Evolutionary conservation across 2,888 invertebrate species (phyloP).

Genomic region (Brenthis ino): DNA sequence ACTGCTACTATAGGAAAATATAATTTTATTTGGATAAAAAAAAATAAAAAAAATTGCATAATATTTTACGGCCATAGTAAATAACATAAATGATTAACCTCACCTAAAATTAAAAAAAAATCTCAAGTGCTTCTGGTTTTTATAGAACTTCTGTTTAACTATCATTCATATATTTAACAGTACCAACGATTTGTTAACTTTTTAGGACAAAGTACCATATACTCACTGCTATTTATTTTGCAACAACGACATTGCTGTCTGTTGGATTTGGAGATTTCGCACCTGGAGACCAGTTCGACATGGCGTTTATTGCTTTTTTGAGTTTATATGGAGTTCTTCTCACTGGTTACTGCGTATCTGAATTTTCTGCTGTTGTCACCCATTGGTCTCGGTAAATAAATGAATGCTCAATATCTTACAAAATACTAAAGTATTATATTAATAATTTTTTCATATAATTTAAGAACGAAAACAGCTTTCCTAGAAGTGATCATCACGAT

Average conservation of each 20-base stretch:
- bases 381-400: slow-evolving; percentile 68
- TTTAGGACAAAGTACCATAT: slow-evolving; percentile 63
- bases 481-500: slow-evolving; percentile 74
- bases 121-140: too few species aligned
- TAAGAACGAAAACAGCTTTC: slow-evolving; percentile 74
- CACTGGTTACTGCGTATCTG: slow-evolving; percentile 77
- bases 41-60: too few species aligned
- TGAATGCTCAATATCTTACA: background rate
- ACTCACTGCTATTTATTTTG: slow-evolving; percentile 72
- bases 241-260: slow-evolving; percentile 67
- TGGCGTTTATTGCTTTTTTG: slow-evolving; percentile 71
- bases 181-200: slow-evolving; percentile 15
- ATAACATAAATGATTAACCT: too few species aligned
- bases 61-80: too few species aligned
- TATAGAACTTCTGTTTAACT: background rate
- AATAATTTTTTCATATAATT: slow-evolving; percentile 16
- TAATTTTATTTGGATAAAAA: too few species aligned
- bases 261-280: slow-evolving; percentile 76
- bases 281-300: slow-evolving; percentile 71
- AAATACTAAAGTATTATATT: background rate
- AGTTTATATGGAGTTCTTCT: slow-evolving; percentile 73
- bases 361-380: slow-evolving; percentile 76
- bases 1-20: background rate
- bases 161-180: background rate
- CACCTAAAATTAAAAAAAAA: too few species aligned